Evolutionary conservation across 1,140 invertebrate species (phyloP), one percentile per base, ranked within the genome.

Genomic region (Coelopa frigida): DNA sequence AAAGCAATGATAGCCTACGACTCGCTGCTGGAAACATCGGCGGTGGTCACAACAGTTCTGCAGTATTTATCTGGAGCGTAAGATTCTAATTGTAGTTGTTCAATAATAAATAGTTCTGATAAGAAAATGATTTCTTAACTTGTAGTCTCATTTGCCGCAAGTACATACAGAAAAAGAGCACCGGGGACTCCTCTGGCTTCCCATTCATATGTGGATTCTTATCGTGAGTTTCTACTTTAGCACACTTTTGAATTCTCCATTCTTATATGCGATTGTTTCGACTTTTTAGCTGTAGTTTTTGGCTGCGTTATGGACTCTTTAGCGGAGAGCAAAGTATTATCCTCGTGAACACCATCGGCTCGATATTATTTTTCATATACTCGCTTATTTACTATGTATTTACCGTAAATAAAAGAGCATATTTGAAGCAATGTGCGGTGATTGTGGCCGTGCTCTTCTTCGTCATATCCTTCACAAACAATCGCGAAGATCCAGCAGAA

Each of bases 131-230:
- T 44, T 47, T 17, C 4, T 23, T 49, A 32, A 20, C 40, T 35
- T 51, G 29, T 42, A 68, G 62, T 5, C 48, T 69, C 21, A 57
- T 68, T 23, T 69, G 66, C 42, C 60, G 57, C 5, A 69, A 68
- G 32, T 69, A 69, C 33, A 57, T 69, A 39, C 58, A 68, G 46
- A 69, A 68, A 43, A 69, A 69, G 39, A 66, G 62, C 43, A 66
- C 58, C 5, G 57, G 61, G 8, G 59, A 87, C 57, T 72, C 79
- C 7, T 85, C 85, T 4, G 75, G 78, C 1, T 72, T 87, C 48
- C 82, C 85, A 39, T 89, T 89, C 70, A 69, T 86, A 43, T 81
- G 80, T 55, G 85, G 84, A 52, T 80, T 83, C 59, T 71, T 86
- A 59, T 85, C 84, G 82, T 85, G 75, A 77, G 81, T 78, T 20